Conservation (phyloP, 2,888 invertebrate genomes). For the Luffia ferchaultella region DNA sequence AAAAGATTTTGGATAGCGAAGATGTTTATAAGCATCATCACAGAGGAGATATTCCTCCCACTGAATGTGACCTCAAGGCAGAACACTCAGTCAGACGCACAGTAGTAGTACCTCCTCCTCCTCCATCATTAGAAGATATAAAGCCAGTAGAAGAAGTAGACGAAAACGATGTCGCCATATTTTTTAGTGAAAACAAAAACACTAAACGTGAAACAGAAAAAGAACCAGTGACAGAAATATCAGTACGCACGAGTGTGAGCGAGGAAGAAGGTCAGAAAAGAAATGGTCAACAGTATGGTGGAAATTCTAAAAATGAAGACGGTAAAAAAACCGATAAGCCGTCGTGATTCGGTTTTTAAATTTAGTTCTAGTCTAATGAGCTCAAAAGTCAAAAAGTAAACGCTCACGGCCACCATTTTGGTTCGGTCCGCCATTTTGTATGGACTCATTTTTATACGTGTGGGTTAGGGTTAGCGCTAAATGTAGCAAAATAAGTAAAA, state of each 20-base stretch:
- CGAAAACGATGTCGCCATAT: slow-evolving; percentile 68
- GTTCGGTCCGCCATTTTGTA: slow-evolving; percentile 5
- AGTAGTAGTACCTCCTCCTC: slow-evolving; percentile 41
- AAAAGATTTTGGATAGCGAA: slow-evolving; percentile 24
- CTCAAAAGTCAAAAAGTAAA: slow-evolving; percentile 11
- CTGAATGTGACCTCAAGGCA: slow-evolving; percentile 45
- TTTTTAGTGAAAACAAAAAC: slow-evolving; percentile 40
- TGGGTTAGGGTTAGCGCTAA: slow-evolving; percentile 8
- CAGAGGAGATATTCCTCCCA: slow-evolving; percentile 28
- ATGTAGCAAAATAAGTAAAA: slow-evolving; percentile 6
- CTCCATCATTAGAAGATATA: slow-evolving; percentile 30
- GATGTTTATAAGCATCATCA: slow-evolving; percentile 20
- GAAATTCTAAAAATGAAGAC: slow-evolving; percentile 24
- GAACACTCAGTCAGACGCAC: slow-evolving; percentile 51
- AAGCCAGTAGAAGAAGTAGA: slow-evolving; percentile 46
- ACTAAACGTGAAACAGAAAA: slow-evolving; percentile 18
- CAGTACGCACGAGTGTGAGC: slow-evolving; percentile 54
- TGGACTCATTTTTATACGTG: slow-evolving; percentile 7
- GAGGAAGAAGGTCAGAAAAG: slow-evolving; percentile 23
- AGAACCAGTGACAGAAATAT: slow-evolving; percentile 52
- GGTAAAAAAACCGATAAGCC: slow-evolving; percentile 35
- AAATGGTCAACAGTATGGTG: slow-evolving; percentile 18
- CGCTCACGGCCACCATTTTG: slow-evolving; percentile 12
- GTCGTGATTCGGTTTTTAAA: slow-evolving; percentile 18
- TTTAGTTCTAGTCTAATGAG: slow-evolving; percentile 16